Conservation (phyloP, 2,888 invertebrate species). For the Callyntrura sp. region DNA sequence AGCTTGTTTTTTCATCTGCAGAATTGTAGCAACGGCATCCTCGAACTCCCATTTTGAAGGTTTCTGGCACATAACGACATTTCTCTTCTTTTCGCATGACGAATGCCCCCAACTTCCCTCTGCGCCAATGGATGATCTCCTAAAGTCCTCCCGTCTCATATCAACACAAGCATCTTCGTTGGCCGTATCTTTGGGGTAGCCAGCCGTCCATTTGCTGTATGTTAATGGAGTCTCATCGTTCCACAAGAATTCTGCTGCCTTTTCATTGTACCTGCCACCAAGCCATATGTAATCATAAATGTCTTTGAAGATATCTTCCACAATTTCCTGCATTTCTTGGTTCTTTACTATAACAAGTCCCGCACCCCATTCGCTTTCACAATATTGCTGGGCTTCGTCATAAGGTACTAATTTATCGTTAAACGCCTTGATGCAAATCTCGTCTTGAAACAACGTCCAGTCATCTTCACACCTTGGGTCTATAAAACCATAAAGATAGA, state of each 20-base stretch:
- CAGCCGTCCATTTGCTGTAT: not conserved
- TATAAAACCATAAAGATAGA: too few relatives aligned
- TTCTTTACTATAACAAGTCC: not conserved
- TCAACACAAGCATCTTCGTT: not conserved
- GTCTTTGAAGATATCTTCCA: not conserved
- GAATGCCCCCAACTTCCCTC: not conserved
- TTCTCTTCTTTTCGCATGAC: not conserved
- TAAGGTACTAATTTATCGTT: too few relatives aligned
- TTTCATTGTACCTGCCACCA: not conserved
- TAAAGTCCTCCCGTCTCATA: not conserved
- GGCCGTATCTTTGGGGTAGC: not conserved
- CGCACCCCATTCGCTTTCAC: not conserved
- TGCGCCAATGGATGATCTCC: not conserved
- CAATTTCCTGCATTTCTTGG: not conserved
- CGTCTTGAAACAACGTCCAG: not conserved
- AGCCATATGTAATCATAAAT: not conserved
- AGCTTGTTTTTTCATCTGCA: too few relatives aligned
- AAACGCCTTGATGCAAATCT: not conserved
- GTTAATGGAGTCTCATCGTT: not conserved
- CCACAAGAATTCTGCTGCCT: not conserved
- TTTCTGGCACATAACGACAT: not conserved
- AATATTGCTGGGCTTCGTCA: not conserved
- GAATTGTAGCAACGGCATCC: too few relatives aligned
- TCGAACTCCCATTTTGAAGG: not conserved
- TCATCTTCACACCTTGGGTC: not conserved